A percentile compares a stretch with the other conserved stretches of the same genome.
Conservation (phyloP, 2,113 vertebrate species). For the Crotophaga sulcirostris region DNA sequence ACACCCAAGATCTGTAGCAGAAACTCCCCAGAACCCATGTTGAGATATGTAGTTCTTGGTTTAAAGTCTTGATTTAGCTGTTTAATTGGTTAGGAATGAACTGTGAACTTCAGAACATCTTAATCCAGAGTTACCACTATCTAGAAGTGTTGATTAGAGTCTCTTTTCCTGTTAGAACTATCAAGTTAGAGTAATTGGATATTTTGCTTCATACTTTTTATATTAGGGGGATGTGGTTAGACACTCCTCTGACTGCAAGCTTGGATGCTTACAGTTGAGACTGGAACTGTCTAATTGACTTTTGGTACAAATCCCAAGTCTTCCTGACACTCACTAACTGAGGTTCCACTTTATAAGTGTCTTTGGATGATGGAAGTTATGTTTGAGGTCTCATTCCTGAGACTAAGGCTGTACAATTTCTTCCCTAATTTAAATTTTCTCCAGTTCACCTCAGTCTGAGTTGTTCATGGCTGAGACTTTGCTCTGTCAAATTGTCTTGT, state of each 20-base stretch:
- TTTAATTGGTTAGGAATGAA: background rate
- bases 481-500: background rate
- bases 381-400: background rate
- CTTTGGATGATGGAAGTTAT: background rate
- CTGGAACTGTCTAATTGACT: background rate
- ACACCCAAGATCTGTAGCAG: background rate
- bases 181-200: background rate
- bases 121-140: background rate
- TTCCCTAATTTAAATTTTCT: slow-evolving; percentile 11
- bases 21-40: background rate
- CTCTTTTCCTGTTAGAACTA: background rate
- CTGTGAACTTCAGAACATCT: background rate
- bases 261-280: background rate
- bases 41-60: background rate
- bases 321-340: background rate
- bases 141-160: background rate
- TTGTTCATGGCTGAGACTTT: background rate
- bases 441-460: background rate
- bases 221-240: background rate
- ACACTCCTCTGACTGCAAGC: background rate
- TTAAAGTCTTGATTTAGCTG: background rate
- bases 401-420: background rate
- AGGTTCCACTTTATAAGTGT: background rate
- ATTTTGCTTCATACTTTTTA: background rate
- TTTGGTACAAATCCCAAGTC: background rate